These are phyloP conservation scores for Aradophagus sp. DNA, from an alignment of 1,140 invertebrate species.

Conservation along the genomic window DNA sequence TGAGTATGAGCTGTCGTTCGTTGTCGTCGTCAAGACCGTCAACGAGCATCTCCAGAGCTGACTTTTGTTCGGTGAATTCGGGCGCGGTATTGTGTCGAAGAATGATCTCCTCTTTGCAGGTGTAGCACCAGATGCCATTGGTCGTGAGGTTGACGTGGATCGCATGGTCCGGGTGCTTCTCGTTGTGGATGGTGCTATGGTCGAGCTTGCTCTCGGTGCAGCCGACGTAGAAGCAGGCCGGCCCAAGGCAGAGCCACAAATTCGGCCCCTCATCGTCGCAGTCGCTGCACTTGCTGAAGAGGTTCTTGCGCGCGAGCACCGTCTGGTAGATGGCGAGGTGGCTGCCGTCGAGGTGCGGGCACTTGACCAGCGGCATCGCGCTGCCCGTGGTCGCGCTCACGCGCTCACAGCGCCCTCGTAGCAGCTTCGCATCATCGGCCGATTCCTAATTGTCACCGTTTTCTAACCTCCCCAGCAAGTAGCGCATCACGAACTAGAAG, in stretches of 20 bases:
- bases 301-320: constrained; percentile 62
- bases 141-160: constrained; percentile 89
- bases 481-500: constrained; percentile 8
- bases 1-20: no score
- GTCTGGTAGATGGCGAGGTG: constrained; percentile 65
- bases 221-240: constrained; percentile 84
- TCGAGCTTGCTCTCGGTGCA: constrained; percentile 86
- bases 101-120: constrained; percentile 85
- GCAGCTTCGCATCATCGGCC: no score
- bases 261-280: constrained; percentile 79
- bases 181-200: constrained; percentile 86
- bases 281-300: constrained; percentile 67
- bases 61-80: constrained; percentile 60
- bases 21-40: constrained; percentile 63
- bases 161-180: constrained; percentile 82
- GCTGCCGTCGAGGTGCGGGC: constrained; percentile 64
- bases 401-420: no score
- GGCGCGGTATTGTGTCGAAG: constrained; percentile 63
- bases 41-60: constrained; percentile 61
- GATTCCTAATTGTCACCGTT: constrained; percentile 17
- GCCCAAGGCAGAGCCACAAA: constrained; percentile 88
- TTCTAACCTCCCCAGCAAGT: constrained; percentile 9
- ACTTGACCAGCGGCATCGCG: constrained; percentile 69
- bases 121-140: constrained; percentile 89
- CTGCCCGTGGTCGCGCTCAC: no score